Evolutionary conservation across 2,888 invertebrate genomes (phyloP), one percentile per base, ranked within the genome.

Genomic region (Diadegma fenestrale): DNA sequence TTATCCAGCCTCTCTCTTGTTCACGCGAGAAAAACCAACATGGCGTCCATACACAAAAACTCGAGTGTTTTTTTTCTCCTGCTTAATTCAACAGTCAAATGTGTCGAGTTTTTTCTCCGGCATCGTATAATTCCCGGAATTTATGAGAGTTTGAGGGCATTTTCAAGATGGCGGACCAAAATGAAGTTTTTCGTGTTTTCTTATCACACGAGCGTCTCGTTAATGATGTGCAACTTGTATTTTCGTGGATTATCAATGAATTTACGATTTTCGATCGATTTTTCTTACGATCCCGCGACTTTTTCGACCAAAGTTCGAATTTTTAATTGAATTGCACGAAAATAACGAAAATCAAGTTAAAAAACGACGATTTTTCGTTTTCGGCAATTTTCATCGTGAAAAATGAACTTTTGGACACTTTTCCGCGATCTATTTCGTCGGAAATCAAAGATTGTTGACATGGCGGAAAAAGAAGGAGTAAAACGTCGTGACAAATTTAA

Each of bases 151-250:
- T 2, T 26, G 8, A n/a, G 68, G 68, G 45, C 45, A 26, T 22
- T 68, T 43, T 45, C 68, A 68, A 68, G 45, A 68, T 68, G 68
- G 68, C 68, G 7, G 45, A 17, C n/a, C 68, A n/a, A 30, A 68
- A 68, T 45, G 17, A 26, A 45, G 17, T 14, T 43, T 26, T 64
- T 41, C 19, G 10, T 14, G 19, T 51, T 54, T 19, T 54, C 12
- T 22, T 54, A 4, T 4, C 54, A 10, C 54, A 2, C 3, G 10
- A 22, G 2, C 12, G 1, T 5, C n/a, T n/a, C 22, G 6, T 26
- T 22, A 54, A 54, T 54, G 2, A 4, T 5, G 4, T 58, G 37
- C 4, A 58, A 58, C 10, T 51, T 0, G 2, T 19, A 10, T 51
- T 19, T 19, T 51, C 19, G 3, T 19, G 19, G 1, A 26, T 58